These are phyloP conservation scores for Hydrozoanthus gracilis DNA, from an alignment of 92 coral and sea anemone species.

Conservation along the genomic window DNA sequence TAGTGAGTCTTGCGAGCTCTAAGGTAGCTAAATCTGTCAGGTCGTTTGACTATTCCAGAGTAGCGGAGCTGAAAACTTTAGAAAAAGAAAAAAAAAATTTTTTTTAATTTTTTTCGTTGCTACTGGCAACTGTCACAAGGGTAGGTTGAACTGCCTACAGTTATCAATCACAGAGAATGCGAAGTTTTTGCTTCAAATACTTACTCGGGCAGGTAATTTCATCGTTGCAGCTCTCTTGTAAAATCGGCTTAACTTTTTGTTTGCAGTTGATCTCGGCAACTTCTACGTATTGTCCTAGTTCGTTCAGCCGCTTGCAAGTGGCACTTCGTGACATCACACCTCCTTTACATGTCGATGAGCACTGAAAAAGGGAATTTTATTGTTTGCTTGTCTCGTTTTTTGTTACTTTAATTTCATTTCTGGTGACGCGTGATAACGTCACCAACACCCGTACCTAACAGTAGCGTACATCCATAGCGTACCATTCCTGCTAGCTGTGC, in stretches of 20 bases:
- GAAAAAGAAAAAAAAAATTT: too few species aligned
- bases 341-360: conserved; percentile 37
- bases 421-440: too few species aligned
- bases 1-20: too few species aligned
- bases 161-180: neutral
- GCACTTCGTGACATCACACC: conserved; percentile 36
- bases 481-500: too few species aligned
- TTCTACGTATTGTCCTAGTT: conserved; percentile 32
- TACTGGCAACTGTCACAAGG: neutral
- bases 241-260: conserved; percentile 23
- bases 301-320: conserved; percentile 32
- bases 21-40: too few species aligned
- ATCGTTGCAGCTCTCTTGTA: conserved; percentile 28
- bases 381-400: neutral
- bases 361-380: neutral
- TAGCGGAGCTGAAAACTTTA: too few species aligned
- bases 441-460: too few species aligned
- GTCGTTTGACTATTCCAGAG: too few species aligned
- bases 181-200: neutral
- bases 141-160: neutral
- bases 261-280: conserved; percentile 44
- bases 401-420: too few species aligned
- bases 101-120: neutral
- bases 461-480: too few species aligned
- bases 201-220: conserved; percentile 29